Conservation (phyloP, 30 jellyfish, hydroid and myxozoan genomes). For the Hydra vulgaris region DNA sequence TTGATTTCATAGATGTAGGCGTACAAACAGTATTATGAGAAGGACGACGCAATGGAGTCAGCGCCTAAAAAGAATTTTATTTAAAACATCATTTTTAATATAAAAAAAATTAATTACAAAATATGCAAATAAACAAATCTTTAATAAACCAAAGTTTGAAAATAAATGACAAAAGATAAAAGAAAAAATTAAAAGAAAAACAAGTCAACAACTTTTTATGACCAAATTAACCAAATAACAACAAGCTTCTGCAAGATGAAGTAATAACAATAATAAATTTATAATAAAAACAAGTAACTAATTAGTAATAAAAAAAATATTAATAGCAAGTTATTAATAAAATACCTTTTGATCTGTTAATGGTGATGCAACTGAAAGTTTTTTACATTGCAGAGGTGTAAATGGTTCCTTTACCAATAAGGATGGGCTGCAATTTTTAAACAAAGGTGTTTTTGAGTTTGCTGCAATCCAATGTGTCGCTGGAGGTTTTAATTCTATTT, state of each 20-base stretch:
- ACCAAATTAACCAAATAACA: no score
- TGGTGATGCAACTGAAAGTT: not conserved
- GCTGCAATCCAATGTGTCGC: not conserved
- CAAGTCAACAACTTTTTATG: no score
- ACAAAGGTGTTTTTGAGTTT: not conserved
- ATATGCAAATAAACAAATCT: not conserved
- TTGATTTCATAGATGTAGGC: not conserved
- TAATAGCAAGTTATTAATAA: no score
- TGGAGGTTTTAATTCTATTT: slow-evolving; percentile 1
- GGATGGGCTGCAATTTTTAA: not conserved
- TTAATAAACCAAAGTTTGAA: not conserved
- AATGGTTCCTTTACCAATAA: slow-evolving; percentile 1
- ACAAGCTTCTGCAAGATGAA: no score
- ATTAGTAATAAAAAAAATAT: no score
- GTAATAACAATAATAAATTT: no score
- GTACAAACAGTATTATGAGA: not conserved
- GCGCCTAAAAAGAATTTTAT: not conserved
- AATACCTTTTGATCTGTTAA: not conserved
- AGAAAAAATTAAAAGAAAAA: no score
- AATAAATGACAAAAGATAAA: not conserved
- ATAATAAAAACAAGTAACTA: no score
- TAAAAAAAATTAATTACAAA: no score
- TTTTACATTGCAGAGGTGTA: slow-evolving; percentile 10
- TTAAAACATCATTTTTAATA: no score
- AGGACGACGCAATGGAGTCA: not conserved